phyloP scores from a whole-genome alignment of 92 coral and sea anemone genomes.

The Virgularia gustaviana region DNA sequence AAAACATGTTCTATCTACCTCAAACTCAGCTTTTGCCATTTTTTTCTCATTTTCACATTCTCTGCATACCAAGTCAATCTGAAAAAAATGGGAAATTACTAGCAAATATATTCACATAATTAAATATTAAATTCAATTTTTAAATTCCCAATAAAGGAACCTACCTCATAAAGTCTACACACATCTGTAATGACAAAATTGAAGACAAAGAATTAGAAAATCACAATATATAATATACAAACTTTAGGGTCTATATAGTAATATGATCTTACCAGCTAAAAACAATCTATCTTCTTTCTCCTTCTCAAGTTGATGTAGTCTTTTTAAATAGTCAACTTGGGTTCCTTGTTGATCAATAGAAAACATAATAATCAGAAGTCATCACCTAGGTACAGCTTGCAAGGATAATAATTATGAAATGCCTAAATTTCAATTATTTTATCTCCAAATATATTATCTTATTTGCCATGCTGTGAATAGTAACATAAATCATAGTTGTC shows the following conservation, averaged over 20 bases:
- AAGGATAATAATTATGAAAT: no score
- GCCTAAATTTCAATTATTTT: no score
- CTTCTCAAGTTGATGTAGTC: slow-evolving; percentile 79
- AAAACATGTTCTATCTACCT: slow-evolving; percentile 34
- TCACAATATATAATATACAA: background rate
- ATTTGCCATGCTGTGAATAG: no score
- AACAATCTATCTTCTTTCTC: slow-evolving; percentile 70
- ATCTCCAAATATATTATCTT: background rate
- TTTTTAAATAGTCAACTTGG: slow-evolving; percentile 73
- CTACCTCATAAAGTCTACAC: slow-evolving; percentile 84
- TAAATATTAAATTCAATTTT: background rate
- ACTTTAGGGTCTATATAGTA: background rate
- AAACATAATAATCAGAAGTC: no score
- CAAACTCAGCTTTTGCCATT: slow-evolving; percentile 86
- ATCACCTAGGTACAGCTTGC: no score
- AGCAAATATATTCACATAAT: background rate
- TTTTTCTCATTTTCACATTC: slow-evolving; percentile 81
- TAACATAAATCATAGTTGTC: background rate
- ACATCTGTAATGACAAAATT: slow-evolving; percentile 62
- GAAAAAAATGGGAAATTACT: background rate
- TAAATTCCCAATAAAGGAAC: background rate
- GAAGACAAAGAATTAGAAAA: background rate
- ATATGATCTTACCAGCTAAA: slow-evolving; percentile 62
- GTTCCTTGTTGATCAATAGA: no score
- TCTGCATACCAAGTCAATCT: slow-evolving; percentile 85